phyloP scores from a whole-genome alignment of 2,797 vertebrate genomes.

The Apogon hyalosoma region DNA sequence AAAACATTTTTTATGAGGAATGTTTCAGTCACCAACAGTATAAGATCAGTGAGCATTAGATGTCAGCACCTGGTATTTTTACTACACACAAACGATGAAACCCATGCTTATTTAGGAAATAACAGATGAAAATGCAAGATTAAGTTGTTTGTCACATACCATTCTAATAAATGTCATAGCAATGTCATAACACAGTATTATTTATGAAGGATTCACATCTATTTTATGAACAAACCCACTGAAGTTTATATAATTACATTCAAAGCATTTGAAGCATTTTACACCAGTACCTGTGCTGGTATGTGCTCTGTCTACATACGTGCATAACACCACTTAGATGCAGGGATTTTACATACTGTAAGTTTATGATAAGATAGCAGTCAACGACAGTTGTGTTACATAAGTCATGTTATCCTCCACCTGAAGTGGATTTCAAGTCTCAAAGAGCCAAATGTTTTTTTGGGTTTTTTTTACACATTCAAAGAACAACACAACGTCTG shows the following conservation, averaged over 20 bases:
- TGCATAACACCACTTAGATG: not conserved
- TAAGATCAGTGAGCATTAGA: not conserved
- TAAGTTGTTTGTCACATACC: too few species aligned
- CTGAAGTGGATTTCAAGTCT: constrained; percentile 19
- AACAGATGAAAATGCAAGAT: too few species aligned
- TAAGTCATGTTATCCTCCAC: constrained; percentile 25
- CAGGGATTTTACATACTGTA: constrained; percentile 15
- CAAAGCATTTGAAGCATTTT: not conserved
- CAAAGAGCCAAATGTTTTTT: constrained; percentile 6
- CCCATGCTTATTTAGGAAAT: too few species aligned
- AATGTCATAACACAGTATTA: not conserved
- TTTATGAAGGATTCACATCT: not conserved
- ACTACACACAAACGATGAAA: too few species aligned
- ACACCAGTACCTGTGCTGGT: too few species aligned
- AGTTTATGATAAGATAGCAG: constrained; percentile 12
- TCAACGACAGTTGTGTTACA: constrained; percentile 11
- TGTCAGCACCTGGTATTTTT: constrained; percentile 18
- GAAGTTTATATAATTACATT: constrained; percentile 4
- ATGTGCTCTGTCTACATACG: not conserved
- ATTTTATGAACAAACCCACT: not conserved
- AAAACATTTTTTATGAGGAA: constrained; percentile 32
- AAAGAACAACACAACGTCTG: constrained; percentile 2
- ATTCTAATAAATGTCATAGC: too few species aligned
- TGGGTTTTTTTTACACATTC: constrained; percentile 45
- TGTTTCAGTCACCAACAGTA: not conserved